phyloP scores from a whole-genome alignment of 1,140 invertebrate genomes.

The Cydia splendana region DNA sequence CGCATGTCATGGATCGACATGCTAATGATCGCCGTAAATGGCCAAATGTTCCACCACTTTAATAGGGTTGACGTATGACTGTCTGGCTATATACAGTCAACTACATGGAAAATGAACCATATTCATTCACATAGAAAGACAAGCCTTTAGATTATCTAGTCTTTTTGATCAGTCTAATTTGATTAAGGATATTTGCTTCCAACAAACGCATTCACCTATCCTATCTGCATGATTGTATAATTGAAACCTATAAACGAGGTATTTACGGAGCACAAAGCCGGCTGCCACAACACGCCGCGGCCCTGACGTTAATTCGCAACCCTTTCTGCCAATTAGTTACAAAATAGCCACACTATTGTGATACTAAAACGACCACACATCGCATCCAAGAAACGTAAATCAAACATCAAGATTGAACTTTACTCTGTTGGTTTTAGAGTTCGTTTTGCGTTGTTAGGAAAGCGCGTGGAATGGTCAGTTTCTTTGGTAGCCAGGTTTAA shows the following conservation, averaged over 20 bases:
- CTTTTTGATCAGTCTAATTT: not conserved
- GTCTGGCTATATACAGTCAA: not conserved
- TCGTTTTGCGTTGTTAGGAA: constrained; percentile 36
- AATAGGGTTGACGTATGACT: constrained; percentile 26
- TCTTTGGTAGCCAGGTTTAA: constrained; percentile 67
- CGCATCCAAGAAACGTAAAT: constrained; percentile 55
- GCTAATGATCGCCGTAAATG: constrained; percentile 59
- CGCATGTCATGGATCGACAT: constrained; percentile 51
- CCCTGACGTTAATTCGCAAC: constrained; percentile 77
- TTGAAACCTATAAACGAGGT: constrained; percentile 47
- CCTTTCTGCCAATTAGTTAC: constrained; percentile 79
- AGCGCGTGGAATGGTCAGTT: constrained; percentile 52
- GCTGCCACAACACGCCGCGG: constrained; percentile 53
- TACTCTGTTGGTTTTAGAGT: constrained; percentile 42
- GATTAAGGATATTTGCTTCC: constrained; percentile 7
- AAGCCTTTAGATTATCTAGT: not conserved
- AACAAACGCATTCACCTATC: not conserved
- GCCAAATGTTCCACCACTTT: constrained; percentile 45
- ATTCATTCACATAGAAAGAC: not conserved
- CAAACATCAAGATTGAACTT: constrained; percentile 39
- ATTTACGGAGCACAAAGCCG: constrained; percentile 67
- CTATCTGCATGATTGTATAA: constrained; percentile 38
- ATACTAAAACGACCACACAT: constrained; percentile 61
- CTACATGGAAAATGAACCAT: not conserved
- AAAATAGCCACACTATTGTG: constrained; percentile 78